These are phyloP conservation scores for Keiferia lycopersicella DNA, from an alignment of 2,888 invertebrate species.

Conservation along the genomic window DNA sequence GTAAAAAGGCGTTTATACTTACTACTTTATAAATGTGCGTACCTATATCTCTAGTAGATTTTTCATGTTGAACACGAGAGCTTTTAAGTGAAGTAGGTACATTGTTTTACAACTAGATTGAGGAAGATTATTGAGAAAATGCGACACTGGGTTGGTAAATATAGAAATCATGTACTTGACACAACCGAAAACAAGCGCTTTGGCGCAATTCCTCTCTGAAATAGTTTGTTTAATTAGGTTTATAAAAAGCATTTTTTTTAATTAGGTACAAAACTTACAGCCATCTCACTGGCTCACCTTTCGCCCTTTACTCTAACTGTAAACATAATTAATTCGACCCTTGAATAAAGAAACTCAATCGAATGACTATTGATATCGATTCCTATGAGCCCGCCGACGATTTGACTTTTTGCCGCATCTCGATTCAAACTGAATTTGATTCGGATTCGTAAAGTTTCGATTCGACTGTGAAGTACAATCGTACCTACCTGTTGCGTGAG, in stretches of 20 bases:
- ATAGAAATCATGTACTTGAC: no score
- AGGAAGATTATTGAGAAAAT: no score
- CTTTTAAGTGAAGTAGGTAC: no score
- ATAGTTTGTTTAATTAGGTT: no score
- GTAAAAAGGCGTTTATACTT: no score
- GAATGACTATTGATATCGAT: constrained; percentile 73
- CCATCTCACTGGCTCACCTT: constrained; percentile 54
- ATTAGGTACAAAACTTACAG: not conserved
- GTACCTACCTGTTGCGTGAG: constrained; percentile 33
- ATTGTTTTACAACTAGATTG: no score
- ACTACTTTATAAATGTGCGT: no score
- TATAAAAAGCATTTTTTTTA: not conserved
- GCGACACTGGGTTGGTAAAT: no score
- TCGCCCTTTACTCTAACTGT: constrained; percentile 59
- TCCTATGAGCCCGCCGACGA: constrained; percentile 65
- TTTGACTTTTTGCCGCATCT: constrained; percentile 67
- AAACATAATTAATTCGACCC: constrained; percentile 66
- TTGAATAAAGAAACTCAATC: constrained; percentile 48
- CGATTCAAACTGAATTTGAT: constrained; percentile 72
- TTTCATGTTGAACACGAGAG: no score
- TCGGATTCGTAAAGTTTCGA: constrained; percentile 62
- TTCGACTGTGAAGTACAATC: constrained; percentile 36
- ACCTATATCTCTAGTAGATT: no score
- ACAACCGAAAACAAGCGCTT: no score
- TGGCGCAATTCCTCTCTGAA: no score